phyloP scores from a whole-genome alignment of 2,113 vertebrate species.

The Myiagra hebetior region DNA sequence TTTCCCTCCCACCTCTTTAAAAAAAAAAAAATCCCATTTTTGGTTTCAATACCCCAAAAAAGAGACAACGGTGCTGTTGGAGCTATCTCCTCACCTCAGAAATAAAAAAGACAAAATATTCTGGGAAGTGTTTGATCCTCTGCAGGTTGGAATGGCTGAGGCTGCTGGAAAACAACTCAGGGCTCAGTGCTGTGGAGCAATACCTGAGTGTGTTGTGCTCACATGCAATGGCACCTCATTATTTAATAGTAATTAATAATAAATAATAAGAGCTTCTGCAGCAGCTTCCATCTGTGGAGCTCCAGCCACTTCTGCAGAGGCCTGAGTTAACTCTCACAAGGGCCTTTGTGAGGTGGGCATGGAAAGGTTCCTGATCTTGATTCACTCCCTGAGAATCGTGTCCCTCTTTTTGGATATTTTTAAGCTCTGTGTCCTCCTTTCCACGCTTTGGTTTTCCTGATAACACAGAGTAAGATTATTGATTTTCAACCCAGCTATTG shows the following conservation, averaged over 20 bases:
- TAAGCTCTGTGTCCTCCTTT: background rate
- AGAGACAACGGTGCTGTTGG: background rate
- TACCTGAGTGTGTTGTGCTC: background rate
- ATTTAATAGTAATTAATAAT: background rate
- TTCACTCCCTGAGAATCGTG: background rate
- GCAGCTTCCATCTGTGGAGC: background rate
- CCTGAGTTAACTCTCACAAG: background rate
- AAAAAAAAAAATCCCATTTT: background rate
- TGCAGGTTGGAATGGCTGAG: background rate
- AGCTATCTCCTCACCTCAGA: background rate
- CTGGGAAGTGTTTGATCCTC: background rate
- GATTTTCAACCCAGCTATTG: background rate
- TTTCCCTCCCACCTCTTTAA: accelerated
- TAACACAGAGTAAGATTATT: background rate
- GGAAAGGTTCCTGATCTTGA: background rate
- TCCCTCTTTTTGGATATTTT: background rate
- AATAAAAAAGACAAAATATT: background rate
- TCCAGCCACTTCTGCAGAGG: background rate
- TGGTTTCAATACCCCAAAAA: background rate
- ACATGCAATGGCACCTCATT: background rate
- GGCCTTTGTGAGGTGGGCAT: background rate
- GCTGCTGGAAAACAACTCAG: background rate
- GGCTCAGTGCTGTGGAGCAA: background rate
- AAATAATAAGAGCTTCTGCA: background rate
- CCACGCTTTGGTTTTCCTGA: background rate